phyloP scores from a whole-genome alignment of 2,797 vertebrate species.

The Microcaecilia unicolor region DNA sequence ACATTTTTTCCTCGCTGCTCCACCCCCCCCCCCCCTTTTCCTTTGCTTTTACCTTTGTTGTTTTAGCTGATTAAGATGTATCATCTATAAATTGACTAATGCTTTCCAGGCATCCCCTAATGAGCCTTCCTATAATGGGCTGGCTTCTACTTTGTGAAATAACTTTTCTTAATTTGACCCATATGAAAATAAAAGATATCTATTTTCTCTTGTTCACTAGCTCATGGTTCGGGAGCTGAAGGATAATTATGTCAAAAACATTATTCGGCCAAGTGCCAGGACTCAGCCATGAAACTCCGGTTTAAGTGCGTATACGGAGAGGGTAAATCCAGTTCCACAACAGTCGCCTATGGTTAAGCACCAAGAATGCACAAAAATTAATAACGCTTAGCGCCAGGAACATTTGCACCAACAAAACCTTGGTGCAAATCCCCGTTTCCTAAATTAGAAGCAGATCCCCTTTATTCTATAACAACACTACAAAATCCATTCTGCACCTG shows the following conservation, averaged over 20 bases:
- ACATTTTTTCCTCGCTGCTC: slow-evolving; percentile 25
- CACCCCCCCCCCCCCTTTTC: slow-evolving; percentile 6
- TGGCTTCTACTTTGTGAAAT: slow-evolving; percentile 39
- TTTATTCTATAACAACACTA: no score
- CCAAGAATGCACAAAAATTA: no score
- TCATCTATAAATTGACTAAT: slow-evolving; percentile 59
- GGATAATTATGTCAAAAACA: slow-evolving; percentile 31
- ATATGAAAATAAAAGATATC: slow-evolving; percentile 55
- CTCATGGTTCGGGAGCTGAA: slow-evolving; percentile 37
- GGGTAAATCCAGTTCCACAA: no score
- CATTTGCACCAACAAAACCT: no score
- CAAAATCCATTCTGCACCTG: no score
- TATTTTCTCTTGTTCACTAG: slow-evolving; percentile 41
- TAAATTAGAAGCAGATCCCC: no score
- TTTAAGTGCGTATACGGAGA: slow-evolving; percentile 12
- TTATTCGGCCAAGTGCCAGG: slow-evolving; percentile 27
- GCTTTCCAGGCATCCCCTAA: slow-evolving; percentile 59
- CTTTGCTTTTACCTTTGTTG: no score
- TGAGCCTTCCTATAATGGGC: slow-evolving; percentile 48
- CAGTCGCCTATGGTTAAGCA: no score
- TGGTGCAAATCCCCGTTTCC: no score
- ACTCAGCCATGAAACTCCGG: slow-evolving; percentile 28
- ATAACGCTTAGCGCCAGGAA: no score
- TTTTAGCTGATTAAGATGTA: slow-evolving; percentile 58
- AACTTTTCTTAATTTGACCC: slow-evolving; percentile 53